phyloP scores from a whole-genome alignment of 2,113 vertebrate genomes.

The Pteropus alecto region DNA sequence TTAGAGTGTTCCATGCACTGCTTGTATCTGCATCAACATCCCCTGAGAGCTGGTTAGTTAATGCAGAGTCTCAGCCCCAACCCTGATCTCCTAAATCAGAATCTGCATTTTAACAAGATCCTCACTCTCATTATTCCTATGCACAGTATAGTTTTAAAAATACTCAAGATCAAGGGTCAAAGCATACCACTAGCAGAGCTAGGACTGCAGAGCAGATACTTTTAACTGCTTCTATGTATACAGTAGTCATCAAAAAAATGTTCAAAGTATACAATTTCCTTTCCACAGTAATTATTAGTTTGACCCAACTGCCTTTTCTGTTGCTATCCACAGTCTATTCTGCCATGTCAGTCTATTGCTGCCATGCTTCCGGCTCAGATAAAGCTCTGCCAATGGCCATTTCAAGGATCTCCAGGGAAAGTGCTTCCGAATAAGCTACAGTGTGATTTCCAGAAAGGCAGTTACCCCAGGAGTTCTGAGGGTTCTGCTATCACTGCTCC shows the following conservation, averaged over 20 bases:
- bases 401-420: not conserved
- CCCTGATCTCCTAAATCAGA: not conserved
- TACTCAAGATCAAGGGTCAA: not conserved
- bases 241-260: not conserved
- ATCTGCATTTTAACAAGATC: not conserved
- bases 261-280: not conserved
- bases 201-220: not conserved
- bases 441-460: not conserved
- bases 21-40: not conserved
- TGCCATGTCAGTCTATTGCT: not conserved
- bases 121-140: not conserved
- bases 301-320: not conserved
- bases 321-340: not conserved
- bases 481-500: too few relatives aligned
- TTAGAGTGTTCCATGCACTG: not conserved
- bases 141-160: not conserved
- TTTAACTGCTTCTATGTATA: not conserved
- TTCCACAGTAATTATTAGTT: not conserved
- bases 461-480: not conserved
- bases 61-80: not conserved
- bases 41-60: not conserved
- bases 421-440: not conserved
- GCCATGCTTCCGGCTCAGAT: not conserved
- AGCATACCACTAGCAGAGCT: not conserved
- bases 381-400: not conserved